Percentiles rank a stretch among this genome's conserved stretches.
phyloP scores from a whole-genome alignment of 2,888 invertebrate species.

The Furcula furcula region DNA sequence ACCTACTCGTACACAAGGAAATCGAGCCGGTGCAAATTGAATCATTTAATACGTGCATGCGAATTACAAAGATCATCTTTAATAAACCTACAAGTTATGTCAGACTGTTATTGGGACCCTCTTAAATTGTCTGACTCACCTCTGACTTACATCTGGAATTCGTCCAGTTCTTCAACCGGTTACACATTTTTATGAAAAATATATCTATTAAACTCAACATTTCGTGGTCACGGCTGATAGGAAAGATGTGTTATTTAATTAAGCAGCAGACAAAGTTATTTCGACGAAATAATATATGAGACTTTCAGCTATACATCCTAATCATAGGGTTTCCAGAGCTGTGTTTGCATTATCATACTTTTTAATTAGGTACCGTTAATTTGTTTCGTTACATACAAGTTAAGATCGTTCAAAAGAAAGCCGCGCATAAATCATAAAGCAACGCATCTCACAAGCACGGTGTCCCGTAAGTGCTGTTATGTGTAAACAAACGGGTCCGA shows the following conservation, averaged over 20 bases:
- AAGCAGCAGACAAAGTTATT: too few relatives aligned
- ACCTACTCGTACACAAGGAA: conserved; percentile 12
- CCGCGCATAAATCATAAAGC: conserved; percentile 2
- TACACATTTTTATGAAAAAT: conserved; percentile 19
- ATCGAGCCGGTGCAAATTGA: conserved; percentile 14
- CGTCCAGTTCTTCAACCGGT: conserved; percentile 20
- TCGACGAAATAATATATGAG: too few relatives aligned
- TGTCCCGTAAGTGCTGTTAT: conserved; percentile 32
- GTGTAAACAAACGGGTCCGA: conserved; percentile 36
- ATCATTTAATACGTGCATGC: conserved; percentile 11
- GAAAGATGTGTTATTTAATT: not conserved
- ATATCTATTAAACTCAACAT: not conserved
- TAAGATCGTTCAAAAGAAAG: not conserved
- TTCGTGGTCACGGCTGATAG: not conserved
- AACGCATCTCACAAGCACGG: conserved; percentile 16
- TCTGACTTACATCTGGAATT: conserved; percentile 20
- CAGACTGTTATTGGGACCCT: conserved; percentile 6
- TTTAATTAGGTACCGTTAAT: too few relatives aligned
- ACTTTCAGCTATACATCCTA: too few relatives aligned
- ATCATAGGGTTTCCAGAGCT: too few relatives aligned
- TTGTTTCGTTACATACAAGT: not conserved
- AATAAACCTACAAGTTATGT: conserved; percentile 8
- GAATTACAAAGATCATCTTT: conserved; percentile 12
- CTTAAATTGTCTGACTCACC: conserved; percentile 25
- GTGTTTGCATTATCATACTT: too few relatives aligned